Evolutionary conservation across 2,113 vertebrate species (phyloP).

Genomic region (Gallinago paraguaiae): DNA sequence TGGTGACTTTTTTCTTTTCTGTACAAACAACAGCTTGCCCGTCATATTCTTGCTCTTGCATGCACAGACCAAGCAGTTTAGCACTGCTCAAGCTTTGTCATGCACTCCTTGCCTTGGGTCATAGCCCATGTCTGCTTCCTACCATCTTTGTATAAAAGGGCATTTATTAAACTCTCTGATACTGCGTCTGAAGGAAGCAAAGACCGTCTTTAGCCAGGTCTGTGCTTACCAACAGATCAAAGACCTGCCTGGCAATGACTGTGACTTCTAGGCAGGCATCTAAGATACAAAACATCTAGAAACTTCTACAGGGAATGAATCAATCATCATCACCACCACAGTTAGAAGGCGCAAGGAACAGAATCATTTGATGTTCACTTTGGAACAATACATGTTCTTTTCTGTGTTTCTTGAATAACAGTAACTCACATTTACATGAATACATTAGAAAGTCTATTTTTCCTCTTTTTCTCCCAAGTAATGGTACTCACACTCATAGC

Average conservation of each 20-base stretch:
- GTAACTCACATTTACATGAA: conserved; percentile 17
- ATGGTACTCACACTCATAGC: not conserved
- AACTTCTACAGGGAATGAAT: not conserved
- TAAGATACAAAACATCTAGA: not conserved
- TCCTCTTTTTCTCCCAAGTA: not conserved
- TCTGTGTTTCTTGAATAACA: not conserved
- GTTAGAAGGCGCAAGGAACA: not conserved
- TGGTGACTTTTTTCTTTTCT: not conserved
- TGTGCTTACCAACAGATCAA: not conserved
- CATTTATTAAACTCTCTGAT: not conserved
- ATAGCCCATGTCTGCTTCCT: conserved; percentile 1
- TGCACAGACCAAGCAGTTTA: not conserved
- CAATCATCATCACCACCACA: not conserved
- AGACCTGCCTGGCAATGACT: not conserved
- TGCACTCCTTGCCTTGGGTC: not conserved
- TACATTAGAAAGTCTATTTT: not conserved
- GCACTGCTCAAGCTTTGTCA: not conserved
- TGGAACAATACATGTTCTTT: not conserved
- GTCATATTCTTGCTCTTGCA: not conserved
- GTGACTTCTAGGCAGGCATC: not conserved
- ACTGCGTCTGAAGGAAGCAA: not conserved
- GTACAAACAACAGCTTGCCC: not conserved
- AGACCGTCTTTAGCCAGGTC: not conserved
- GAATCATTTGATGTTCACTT: conserved; percentile 13
- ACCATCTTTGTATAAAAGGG: not conserved